Percentiles rank a stretch among this genome's conserved stretches.
Evolutionary conservation across 2,797 vertebrate genomes (phyloP).

Genomic region (Salmo trutta): DNA sequence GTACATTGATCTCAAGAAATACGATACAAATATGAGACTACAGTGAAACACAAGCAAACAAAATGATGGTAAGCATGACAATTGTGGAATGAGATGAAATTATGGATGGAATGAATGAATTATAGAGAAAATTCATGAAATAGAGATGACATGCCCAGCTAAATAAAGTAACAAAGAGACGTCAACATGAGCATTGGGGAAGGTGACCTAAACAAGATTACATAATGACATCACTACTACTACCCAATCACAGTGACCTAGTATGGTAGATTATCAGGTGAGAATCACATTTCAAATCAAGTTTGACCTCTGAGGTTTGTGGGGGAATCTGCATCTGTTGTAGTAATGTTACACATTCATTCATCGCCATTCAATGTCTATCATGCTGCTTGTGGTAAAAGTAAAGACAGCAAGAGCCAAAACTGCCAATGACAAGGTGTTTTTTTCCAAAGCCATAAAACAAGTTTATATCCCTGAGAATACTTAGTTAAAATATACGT

Average conservation of each 20-base stretch:
- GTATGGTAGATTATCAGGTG: background rate
- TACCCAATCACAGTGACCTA: constrained; percentile 10
- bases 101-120: background rate
- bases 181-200: background rate
- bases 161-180: background rate
- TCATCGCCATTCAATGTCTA: background rate
- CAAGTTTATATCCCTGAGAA: constrained; percentile 25
- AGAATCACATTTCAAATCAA: background rate
- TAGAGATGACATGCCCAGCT: background rate
- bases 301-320: background rate
- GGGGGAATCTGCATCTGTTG: background rate
- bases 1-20: constrained; percentile 33
- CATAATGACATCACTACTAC: background rate
- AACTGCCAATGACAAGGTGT: background rate
- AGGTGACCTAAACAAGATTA: background rate
- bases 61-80: constrained; percentile 4
- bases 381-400: background rate
- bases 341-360: background rate
- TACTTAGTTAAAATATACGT: background rate
- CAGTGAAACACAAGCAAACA: constrained; percentile 20
- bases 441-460: constrained; percentile 4
- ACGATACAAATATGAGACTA: constrained; percentile 15
- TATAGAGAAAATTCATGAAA: background rate
- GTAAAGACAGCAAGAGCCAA: background rate
- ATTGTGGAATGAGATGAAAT: constrained; percentile 10